Evolutionary conservation across 2,797 vertebrate species (phyloP), one percentile per base, ranked within the genome.

Genomic region (Manis javanica): DNA sequence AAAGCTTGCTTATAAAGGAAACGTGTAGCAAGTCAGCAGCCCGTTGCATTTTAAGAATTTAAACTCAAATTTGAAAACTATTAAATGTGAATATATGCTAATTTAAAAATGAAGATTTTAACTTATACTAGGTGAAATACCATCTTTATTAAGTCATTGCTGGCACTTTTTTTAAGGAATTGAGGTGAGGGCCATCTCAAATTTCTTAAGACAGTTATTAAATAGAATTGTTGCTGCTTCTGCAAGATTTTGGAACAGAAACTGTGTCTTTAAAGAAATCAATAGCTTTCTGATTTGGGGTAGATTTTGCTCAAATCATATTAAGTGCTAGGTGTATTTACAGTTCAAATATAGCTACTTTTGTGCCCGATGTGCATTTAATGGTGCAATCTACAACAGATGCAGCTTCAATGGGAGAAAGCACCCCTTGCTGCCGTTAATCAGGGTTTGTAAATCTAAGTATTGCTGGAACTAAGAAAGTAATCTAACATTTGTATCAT

Each of bases 111-210:
- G 19, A 37, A 75, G 5, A 69, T 49, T 39, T 66, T 84, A 61
- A 75, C 18, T 91, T 95, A 66, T 18, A 26, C 1, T 83, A 90
- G 57, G 34, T 96, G 61, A 93, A 96, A 87, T 81, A 66, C 21
- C 3, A 10, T 37, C 34, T 59, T 31, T 90, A 83, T 94, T 93
- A 94, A 94, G 49, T 84, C 59, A 77, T 57, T 88, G n/a, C 16
- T 91, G 74, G 16, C 39, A 77, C 66, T 90, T 92, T 90, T 92
- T 92, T 90, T 75, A 95, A 96, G 78, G 26, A 94, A 92, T 81
- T 82, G 39, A 83, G 29, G 10, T 87, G 39, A 63, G 9, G 34
- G 84, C 46, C 59, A 81, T 93, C 61, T 91, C 71, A 90, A 31
- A 89, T 96, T 83, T 93, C 49, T 86, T 78, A 90, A 96, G 75